A percentile compares a stretch with the other conserved stretches of the same genome.
phyloP scores from a whole-genome alignment of 2,113 vertebrate species.

The Crypturellus undulatus region DNA sequence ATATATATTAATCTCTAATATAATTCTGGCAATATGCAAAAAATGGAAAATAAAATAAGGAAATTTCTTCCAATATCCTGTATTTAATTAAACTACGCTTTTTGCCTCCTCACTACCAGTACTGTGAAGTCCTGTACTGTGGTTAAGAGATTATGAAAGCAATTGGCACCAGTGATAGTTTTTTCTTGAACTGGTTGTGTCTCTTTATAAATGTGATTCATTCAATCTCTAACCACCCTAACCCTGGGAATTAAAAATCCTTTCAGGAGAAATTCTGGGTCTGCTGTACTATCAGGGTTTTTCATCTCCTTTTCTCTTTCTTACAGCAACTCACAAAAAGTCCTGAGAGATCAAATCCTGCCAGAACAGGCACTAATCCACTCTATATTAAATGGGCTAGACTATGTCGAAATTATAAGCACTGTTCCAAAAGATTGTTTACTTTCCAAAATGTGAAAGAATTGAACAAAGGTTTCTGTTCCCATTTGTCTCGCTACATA shows the following conservation, averaged over 20 bases:
- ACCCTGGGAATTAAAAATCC: constrained; percentile 34
- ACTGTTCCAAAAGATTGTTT: constrained; percentile 29
- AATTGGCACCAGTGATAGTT: not conserved
- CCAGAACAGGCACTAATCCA: constrained; percentile 56
- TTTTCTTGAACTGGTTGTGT: constrained; percentile 12
- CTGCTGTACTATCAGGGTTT: not conserved
- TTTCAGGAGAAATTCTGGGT: not conserved
- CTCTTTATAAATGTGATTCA: constrained; percentile 14
- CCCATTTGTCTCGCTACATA: constrained; percentile 39
- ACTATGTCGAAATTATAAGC: constrained; percentile 17
- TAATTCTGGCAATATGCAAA: not conserved
- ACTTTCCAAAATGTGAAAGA: constrained; percentile 31
- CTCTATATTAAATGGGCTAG: constrained; percentile 25
- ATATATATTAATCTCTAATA: not conserved
- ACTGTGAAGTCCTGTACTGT: not conserved
- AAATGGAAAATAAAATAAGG: not conserved
- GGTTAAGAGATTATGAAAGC: constrained; percentile 20
- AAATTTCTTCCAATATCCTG: not conserved
- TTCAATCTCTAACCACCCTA: constrained; percentile 11
- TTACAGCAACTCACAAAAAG: constrained; percentile 10
- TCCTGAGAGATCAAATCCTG: constrained; percentile 50
- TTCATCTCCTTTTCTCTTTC: not conserved
- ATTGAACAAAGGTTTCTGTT: constrained; percentile 43
- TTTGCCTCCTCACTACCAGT: not conserved
- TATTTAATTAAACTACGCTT: not conserved